phyloP scores from a whole-genome alignment of 2,797 vertebrate genomes.

The Lagodon rhomboides region DNA sequence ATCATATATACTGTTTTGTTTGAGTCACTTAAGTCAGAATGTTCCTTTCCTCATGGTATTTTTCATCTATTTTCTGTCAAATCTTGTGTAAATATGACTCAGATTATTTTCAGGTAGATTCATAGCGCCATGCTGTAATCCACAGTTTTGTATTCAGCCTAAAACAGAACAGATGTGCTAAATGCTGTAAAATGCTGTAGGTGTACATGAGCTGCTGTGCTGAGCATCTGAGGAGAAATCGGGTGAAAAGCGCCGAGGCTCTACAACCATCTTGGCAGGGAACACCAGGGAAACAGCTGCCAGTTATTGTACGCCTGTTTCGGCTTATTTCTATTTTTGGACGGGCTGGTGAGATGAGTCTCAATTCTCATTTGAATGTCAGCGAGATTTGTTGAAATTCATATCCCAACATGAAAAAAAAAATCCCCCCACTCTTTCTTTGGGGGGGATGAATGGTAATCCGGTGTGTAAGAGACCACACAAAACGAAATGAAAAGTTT shows the following conservation, averaged over 20 bases:
- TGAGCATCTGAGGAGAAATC: conserved; percentile 26
- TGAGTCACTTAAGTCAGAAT: background rate
- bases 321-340: conserved; percentile 68
- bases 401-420: conserved; percentile 33
- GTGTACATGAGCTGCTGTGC: conserved; percentile 15
- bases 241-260: conserved; percentile 40
- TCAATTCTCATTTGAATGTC: conserved; percentile 57
- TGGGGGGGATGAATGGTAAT: conserved; percentile 16
- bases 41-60: background rate
- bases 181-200: conserved; percentile 26
- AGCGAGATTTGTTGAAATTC: conserved; percentile 55
- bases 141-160: background rate
- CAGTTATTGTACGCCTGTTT: conserved; percentile 32
- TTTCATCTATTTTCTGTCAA: background rate
- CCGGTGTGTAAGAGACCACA: conserved; percentile 12
- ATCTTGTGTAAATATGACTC: background rate
- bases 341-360: conserved; percentile 37
- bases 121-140: background rate
- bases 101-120: conserved; percentile 5
- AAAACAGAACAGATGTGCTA: conserved; percentile 14
- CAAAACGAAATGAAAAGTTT: conserved; percentile 24
- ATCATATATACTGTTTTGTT: background rate
- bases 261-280: conserved; percentile 48
- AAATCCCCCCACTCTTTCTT: conserved; percentile 6
- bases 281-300: conserved; percentile 57